These are phyloP conservation scores for Cirrhinus molitorella DNA, from an alignment of 2,797 vertebrate genomes.

Conservation along the genomic window DNA sequence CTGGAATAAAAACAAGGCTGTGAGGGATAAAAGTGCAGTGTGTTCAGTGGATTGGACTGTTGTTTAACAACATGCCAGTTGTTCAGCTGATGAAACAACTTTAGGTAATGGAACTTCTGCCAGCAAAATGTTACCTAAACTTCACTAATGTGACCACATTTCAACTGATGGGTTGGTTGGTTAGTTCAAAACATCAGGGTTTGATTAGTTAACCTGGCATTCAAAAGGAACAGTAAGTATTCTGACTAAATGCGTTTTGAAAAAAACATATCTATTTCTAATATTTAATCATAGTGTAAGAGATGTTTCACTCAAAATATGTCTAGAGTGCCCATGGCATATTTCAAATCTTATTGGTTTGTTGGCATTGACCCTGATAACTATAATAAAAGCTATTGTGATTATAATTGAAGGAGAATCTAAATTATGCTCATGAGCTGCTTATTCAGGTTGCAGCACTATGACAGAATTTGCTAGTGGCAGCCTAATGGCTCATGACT, in stretches of 20 bases:
- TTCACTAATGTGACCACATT: not conserved
- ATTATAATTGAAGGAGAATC: not conserved
- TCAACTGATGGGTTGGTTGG: not conserved
- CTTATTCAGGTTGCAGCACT: not conserved
- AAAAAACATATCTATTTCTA: not conserved
- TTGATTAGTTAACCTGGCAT: not conserved
- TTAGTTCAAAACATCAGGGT: not conserved
- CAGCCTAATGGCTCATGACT: not conserved
- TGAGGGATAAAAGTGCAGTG: not conserved
- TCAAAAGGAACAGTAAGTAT: not conserved
- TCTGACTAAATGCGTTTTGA: not conserved
- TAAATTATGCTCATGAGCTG: not conserved
- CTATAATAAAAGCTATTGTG: not conserved
- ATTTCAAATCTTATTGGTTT: not conserved
- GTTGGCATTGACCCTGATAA: not conserved
- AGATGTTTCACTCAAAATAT: not conserved
- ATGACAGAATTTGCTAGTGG: conserved; percentile 6
- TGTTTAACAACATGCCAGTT: not conserved
- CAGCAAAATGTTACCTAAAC: not conserved
- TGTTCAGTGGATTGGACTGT: not conserved
- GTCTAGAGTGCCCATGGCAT: not conserved
- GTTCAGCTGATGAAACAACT: not conserved
- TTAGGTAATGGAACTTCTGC: not conserved
- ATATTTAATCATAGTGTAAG: not conserved
- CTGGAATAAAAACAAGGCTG: too few relatives aligned